Percentiles rank a stretch among this genome's conserved stretches.
Evolutionary conservation across 2,888 invertebrate species (phyloP).

Genomic region (Drosophila gaucha): DNA sequence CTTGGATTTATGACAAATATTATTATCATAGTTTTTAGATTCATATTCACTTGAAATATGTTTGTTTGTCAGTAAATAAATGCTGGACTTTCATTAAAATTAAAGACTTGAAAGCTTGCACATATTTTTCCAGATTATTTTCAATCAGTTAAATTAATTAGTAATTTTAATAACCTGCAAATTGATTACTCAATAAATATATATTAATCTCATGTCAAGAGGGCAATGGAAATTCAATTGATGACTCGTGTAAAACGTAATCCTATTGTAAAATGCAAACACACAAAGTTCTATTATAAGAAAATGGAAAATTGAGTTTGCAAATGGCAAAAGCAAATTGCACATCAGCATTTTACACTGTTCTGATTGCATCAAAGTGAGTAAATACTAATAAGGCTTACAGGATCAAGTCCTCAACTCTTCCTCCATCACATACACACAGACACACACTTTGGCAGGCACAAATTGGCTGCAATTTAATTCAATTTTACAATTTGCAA

Average conservation of each 20-base stretch:
- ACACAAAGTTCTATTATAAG: slow-evolving; percentile 5
- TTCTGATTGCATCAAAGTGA: slow-evolving; percentile 25
- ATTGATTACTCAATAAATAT: neutral
- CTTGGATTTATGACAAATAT: too few species aligned
- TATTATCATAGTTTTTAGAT: too few species aligned
- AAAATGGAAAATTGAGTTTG: slow-evolving; percentile 14
- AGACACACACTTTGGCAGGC: neutral
- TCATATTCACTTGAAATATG: too few species aligned
- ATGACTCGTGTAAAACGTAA: slow-evolving; percentile 20
- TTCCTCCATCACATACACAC: neutral
- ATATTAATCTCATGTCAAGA: neutral
- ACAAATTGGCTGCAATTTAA: slow-evolving; percentile 65
- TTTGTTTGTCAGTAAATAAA: too few species aligned
- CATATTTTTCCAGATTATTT: too few species aligned
- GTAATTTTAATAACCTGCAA: neutral
- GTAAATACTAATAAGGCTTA: slow-evolving; percentile 58
- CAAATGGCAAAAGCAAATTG: slow-evolving; percentile 21
- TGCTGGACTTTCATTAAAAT: too few species aligned
- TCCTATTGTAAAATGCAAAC: slow-evolving; percentile 11
- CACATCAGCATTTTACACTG: slow-evolving; percentile 30
- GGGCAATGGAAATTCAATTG: slow-evolving; percentile 1
- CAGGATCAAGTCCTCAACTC: slow-evolving; percentile 35
- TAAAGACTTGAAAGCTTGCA: too few species aligned
- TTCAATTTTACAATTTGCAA: slow-evolving; percentile 65
- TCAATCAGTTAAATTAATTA: neutral